Base-by-base conservation (phyloP, 2,113 vertebrate species). In the Pituophis catenifer region DNA sequence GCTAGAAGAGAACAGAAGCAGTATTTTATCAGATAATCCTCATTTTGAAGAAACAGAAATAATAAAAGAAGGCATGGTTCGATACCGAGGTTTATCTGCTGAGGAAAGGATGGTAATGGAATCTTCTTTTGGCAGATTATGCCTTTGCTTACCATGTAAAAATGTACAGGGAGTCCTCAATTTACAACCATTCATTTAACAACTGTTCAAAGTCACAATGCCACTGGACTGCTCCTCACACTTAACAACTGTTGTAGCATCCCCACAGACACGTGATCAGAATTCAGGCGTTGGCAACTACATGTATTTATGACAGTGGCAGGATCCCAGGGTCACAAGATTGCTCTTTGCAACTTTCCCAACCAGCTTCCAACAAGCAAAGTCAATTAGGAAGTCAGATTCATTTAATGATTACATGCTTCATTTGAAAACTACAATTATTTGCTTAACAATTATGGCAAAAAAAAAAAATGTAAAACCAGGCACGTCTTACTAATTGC, bases 11-110 rank as follows among this genome's bases (percentile, higher is more conserved):
- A 99, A 99, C 94, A 98, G 99, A 97, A 98, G 98, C 95, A 97
- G 88, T 86, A 99, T 99, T 95, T 91, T 98, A 33, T 95, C 97
- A 2, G 98, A 99, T 92, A 97, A 98, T 65, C 98, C 99, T 10
- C 98, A 98, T 91, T 96, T 99, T 95, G 97, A 99, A 2, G 99
- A 99, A 98, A 98, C 98, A 0, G 99, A 98, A 38, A 92, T 99
- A 96, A 99, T 99, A 97, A 99, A 98, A 96, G 99, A 99, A 97
- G 99, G 99, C 89, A 99, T 99, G 98, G 97, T 97, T 65, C 98
- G 97, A 55, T 99, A 99, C 96, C 98, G 99, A 95, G 94, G 94
- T 8, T 96, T 99, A 94, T 97, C 98, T 0, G 92, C 98, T 2
- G 98, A 99, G 81, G 98, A 99, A 94, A 97, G 99, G 91, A 98